Conservation (phyloP, 2,888 invertebrate genomes). For the Dione juno region DNA sequence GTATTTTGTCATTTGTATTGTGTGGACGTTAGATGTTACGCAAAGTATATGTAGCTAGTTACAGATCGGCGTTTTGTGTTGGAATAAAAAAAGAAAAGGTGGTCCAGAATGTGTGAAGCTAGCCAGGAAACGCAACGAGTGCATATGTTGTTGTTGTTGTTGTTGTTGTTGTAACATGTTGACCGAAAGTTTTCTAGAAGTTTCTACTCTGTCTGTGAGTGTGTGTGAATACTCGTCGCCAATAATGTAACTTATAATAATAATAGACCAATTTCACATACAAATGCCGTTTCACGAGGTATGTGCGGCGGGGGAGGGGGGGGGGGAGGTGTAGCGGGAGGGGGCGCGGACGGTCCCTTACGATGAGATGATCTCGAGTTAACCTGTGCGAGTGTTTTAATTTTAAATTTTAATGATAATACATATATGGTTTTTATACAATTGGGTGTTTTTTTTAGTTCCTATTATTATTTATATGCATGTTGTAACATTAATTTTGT, state of each 20-base stretch:
- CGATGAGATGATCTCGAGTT: conserved; percentile 50
- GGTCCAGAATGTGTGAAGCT: neutral
- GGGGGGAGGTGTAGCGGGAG: neutral
- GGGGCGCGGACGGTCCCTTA: conserved; percentile 12
- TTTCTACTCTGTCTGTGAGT: conserved; percentile 8
- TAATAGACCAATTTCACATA: neutral
- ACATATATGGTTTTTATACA: conserved; percentile 82
- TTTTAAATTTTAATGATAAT: conserved; percentile 79
- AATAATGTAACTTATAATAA: too few species aligned
- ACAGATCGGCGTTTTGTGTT: neutral
- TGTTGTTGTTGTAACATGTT: conserved; percentile 6
- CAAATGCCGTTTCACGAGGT: neutral
- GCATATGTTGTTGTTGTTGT: neutral
- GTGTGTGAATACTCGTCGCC: neutral
- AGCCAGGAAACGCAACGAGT: conserved; percentile 4
- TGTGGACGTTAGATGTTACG: conserved; percentile 15
- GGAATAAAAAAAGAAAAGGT: neutral
- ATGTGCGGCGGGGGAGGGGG: neutral
- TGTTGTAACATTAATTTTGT: neutral
- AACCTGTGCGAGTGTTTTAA: conserved; percentile 71
- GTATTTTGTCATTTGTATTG: conserved; percentile 19
- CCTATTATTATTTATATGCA: neutral
- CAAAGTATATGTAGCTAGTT: conserved; percentile 15
- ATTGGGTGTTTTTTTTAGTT: conserved; percentile 46
- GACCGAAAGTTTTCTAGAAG: conserved; percentile 28